Conservation (phyloP, 2,797 vertebrate genomes). For the Chloroceryle amazona region DNA sequence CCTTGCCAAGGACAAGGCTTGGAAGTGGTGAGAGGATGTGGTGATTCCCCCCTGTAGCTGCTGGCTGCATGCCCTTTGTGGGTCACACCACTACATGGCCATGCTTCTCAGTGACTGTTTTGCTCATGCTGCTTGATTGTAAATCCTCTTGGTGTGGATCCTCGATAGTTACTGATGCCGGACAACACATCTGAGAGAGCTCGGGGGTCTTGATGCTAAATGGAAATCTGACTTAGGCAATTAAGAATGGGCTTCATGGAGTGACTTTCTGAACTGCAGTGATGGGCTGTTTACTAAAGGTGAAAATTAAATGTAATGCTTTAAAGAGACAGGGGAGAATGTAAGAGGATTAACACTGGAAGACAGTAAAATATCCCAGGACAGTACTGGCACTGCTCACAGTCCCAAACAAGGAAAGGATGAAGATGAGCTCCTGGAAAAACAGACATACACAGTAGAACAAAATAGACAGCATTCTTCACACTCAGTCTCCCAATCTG, state of each 20-base stretch:
- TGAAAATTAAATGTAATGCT: not conserved
- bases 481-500: not conserved
- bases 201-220: not conserved
- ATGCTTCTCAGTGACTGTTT: fast-evolving
- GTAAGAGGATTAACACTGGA: not conserved
- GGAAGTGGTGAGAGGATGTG: not conserved
- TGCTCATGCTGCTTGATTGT: not conserved
- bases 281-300: not conserved
- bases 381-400: not conserved
- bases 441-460: not conserved
- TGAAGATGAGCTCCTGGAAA: constrained; percentile 9
- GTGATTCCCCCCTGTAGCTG: not conserved
- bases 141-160: not conserved
- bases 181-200: not conserved
- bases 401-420: not conserved
- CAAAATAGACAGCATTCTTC: not conserved
- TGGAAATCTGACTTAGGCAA: not conserved
- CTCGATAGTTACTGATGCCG: not conserved
- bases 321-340: not conserved
- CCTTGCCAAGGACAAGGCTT: not conserved
- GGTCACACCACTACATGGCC: fast-evolving
- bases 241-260: not conserved
- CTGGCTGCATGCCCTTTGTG: not conserved
- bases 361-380: not conserved
- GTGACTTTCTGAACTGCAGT: not conserved